These are phyloP conservation scores for Acipenser ruthenus DNA, from an alignment of 2,797 vertebrate genomes.

Conservation along the genomic window DNA sequence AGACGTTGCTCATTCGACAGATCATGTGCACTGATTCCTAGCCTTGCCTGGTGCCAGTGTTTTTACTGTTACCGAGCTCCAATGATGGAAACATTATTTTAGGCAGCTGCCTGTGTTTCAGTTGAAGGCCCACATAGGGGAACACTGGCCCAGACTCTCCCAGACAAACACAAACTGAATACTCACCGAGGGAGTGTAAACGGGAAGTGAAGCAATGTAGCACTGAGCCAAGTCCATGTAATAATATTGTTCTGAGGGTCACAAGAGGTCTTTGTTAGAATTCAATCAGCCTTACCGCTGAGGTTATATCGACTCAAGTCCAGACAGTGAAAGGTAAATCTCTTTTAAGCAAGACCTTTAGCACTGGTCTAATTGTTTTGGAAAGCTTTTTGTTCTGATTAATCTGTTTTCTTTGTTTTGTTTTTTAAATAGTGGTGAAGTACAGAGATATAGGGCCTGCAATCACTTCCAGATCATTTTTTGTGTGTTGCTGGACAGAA, in stretches of 20 bases:
- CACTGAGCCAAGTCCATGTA: constrained; percentile 26
- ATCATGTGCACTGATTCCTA: no score
- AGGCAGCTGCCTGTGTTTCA: constrained; percentile 33
- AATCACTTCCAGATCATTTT: no score
- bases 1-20: no score
- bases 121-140: constrained; percentile 28
- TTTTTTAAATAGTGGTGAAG: no score
- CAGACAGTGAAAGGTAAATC: not conserved
- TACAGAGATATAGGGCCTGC: no score
- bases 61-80: not conserved
- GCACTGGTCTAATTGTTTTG: no score
- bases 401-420: no score
- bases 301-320: not conserved
- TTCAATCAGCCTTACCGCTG: not conserved
- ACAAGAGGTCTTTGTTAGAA: constrained; percentile 12
- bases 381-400: no score
- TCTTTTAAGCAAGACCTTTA: no score
- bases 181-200: constrained; percentile 18
- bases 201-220: constrained; percentile 26
- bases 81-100: constrained; percentile 14
- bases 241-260: constrained; percentile 14
- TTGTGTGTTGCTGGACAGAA: not conserved
- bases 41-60: not conserved
- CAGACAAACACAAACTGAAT: constrained; percentile 36
- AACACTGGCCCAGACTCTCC: constrained; percentile 35